Evolutionary conservation across 2,888 invertebrate species (phyloP), one percentile per base, ranked within the genome.

Genomic region (Caenorhabditis doughertyi): DNA sequence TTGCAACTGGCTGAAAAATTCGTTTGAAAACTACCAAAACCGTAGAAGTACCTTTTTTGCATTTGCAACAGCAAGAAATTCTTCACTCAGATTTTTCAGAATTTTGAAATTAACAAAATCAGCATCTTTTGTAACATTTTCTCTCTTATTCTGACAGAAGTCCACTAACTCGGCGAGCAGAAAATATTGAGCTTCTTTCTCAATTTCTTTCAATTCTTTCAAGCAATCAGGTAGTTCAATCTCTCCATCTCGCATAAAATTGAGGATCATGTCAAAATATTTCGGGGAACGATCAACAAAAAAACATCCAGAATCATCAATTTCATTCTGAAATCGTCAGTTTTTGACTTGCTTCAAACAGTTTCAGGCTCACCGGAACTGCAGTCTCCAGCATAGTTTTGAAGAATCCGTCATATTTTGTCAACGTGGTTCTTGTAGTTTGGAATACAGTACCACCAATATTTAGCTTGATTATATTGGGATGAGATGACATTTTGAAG

Each of bases 381-480:
- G 25, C n/a, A 13, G 53, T 53, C 16, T 53, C 53, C 11, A 53
- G 3, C 27, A 53, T 25, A 3, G 27, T 27, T 53, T 53, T 53
- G 16, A 53, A 23, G 7, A 53, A 23, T 16, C 53, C 53, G 27
- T 53, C 53, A n/a, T 16, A 53, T 27, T 16, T 25, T 3, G 53
- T 27, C 16, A 53, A 53, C n/a, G 53, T 53, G 27, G 53, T 11
- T 53, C 9, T 27, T 2, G 53, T 53, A 27, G 53, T 53, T 16
- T 53, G n/a, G 27, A 65, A 65, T 8, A 65, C 16, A 5, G 32
- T 65, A 9, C 49, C 49, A 27, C 49, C 64, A 29, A 64, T 49
- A 29, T 44, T 29, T 27, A 39, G 42, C 9, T 62, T 62, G 23
- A 49, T n/a, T 18, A 32, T 29, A 18, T 13, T 3, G 16, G 8